Base-by-base conservation (phyloP, 2,888 invertebrate species). In the Cacoxenus indagator region DNA sequence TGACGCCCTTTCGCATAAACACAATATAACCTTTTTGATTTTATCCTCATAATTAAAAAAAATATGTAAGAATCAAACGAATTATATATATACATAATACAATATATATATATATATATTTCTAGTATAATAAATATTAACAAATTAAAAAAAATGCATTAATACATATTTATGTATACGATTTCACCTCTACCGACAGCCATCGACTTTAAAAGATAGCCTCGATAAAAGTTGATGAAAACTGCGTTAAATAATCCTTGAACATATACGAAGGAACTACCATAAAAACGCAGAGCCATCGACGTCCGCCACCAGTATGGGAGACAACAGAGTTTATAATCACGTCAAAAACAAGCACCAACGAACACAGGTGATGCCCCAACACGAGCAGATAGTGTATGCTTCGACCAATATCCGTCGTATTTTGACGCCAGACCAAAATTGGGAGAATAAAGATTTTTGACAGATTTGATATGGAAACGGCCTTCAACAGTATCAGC, bases 361-460 rank as follows among this genome's bases (percentile, higher is more conserved):
- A 90, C 1, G 92, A 91, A 9, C 92, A 89, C 22, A 91, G 89
- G 66, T 91, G 91, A 80, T 94, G 94, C 0, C 90, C 88, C 68
- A 91, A 90, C 2, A 93, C 92, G 1, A 94, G 89, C 8, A 88
- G 74, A 71, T 90, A 89, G 82, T 92, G 92, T 11, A 90, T 78
- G 6, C 85, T 85, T 5, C 83, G 78, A 4, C 87, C 88, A 24
- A 87, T 76, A 22, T 85, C 86, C 2, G 87, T 87, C 11, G 87
- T 86, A 51, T 88, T 88, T 62, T 83, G 87, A 22, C 86, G 85
- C 93, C 93, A 93, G 71, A 93, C 92, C 69, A 92, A 85, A 78
- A 90, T 90, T 0, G 93, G 92, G 19, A 93, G 81, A 2, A 92
- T 85, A 67, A 92, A 89, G 76, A 92, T 89, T 17, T 90, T 88